These are phyloP conservation scores for Chydorus sphaericus DNA, from an alignment of 2,888 invertebrate species.

Conservation along the genomic window DNA sequence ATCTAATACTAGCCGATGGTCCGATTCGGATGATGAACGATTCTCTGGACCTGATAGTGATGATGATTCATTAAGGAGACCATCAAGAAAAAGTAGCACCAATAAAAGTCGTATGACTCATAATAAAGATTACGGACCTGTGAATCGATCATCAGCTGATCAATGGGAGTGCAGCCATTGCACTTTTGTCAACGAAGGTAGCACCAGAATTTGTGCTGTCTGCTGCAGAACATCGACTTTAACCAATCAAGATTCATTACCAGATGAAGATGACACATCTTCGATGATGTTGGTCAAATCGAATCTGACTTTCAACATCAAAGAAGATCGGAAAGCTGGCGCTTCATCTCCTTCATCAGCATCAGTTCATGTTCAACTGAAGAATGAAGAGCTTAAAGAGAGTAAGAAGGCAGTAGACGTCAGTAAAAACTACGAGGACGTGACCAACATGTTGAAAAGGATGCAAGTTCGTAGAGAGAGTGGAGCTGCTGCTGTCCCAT, in stretches of 20 bases:
- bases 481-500: too few species aligned
- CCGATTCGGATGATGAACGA: conserved; percentile 9
- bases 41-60: conserved; percentile 1
- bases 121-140: conserved; percentile 9
- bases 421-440: conserved; percentile 6
- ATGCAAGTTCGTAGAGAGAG: not conserved
- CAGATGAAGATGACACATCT: conserved; percentile 8
- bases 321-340: not conserved
- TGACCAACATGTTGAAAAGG: conserved; percentile 6
- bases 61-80: not conserved
- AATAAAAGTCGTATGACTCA: not conserved
- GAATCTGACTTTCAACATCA: conserved; percentile 19
- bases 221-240: conserved; percentile 57
- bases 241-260: not conserved
- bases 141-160: conserved; percentile 25
- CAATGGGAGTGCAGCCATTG: conserved; percentile 82
- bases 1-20: not conserved
- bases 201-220: conserved; percentile 61
- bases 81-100: not conserved
- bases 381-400: not conserved
- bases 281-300: conserved; percentile 20
- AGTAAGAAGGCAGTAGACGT: conserved; percentile 1
- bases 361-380: not conserved
- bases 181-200: conserved; percentile 69
- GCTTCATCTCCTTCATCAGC: too few species aligned